Conservation (phyloP, 1,140 invertebrate genomes). For the Ladona fulva region DNA sequence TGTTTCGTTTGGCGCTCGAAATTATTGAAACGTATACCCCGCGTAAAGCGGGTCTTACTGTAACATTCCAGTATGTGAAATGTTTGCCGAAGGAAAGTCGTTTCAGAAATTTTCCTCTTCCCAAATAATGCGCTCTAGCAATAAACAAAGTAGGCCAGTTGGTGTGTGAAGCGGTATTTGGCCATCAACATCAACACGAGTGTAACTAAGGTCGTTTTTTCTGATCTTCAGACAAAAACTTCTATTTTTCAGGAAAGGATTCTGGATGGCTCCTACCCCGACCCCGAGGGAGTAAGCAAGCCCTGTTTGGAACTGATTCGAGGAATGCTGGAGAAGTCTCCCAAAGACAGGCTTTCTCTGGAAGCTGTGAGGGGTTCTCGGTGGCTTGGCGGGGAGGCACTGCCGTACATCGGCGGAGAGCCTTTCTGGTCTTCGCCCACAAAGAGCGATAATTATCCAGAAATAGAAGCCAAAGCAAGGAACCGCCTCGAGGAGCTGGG, state of each 20-base stretch:
- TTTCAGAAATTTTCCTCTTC: too few relatives aligned
- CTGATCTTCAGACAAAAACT: too few relatives aligned
- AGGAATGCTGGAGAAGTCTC: not conserved
- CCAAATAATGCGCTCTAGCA: too few relatives aligned
- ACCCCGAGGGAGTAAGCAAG: not conserved
- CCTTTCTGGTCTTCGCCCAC: not conserved
- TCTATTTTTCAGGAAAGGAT: not conserved
- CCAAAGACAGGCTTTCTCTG: not conserved
- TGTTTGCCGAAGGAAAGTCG: too few relatives aligned
- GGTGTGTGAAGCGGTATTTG: too few relatives aligned
- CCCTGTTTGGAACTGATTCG: not conserved
- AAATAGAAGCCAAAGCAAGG: not conserved
- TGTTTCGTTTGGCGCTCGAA: too few relatives aligned
- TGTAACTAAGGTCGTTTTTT: too few relatives aligned
- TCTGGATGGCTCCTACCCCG: not conserved
- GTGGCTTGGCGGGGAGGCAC: not conserved
- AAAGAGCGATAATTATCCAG: not conserved
- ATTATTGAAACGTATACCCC: too few relatives aligned
- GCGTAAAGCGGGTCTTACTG: too few relatives aligned
- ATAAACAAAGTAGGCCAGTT: too few relatives aligned
- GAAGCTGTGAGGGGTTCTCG: not conserved
- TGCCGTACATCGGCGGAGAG: not conserved
- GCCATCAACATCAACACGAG: too few relatives aligned
- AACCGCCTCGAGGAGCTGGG: slow-evolving; percentile 39
- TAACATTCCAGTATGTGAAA: too few relatives aligned